Base-by-base conservation (phyloP, 2,888 invertebrate species). In the Drosophila pegasa region DNA sequence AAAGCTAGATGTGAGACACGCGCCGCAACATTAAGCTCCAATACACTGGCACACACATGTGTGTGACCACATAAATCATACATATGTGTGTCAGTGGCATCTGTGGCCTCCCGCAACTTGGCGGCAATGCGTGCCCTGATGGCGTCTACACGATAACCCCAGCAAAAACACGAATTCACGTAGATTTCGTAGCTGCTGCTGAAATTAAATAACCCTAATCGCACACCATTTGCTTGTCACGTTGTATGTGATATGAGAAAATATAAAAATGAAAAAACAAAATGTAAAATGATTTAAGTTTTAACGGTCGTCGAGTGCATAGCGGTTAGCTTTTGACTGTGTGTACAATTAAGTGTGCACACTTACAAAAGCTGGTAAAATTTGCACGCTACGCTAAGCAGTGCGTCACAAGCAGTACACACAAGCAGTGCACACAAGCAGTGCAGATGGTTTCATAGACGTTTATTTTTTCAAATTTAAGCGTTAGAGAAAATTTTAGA, bases 381-480 rank as follows among this genome's bases (percentile, higher is more conserved):
- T 31, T 10, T 31, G 31, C 20, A 41, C 29, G 10, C 5, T 16
- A 10, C 22, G 2, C 10, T 3, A 45, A 45, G 45, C 45, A 27
- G 45, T 27, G 4, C 2, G 1, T 2, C 8, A 8, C 1, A 67
- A 62, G 68, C 69, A 70, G 68, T 61, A 1, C 0, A 0, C 0
- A 0, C 12, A 58, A 72, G 61, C 72, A 61, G 73, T 62, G 7
- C 1, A 1, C 8, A 16, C 16, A 58, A 67, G 61, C 73, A 58
- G 73, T 58, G 9, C 3, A 0, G 0, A n/a, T n/a, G n/a, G n/a
- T n/a, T n/a, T n/a, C n/a, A n/a, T n/a, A n/a, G n/a, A n/a, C 0
- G 2, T 0, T 2, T 1, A n/a, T 2, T 14, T 40, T 25, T 69
- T 63, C 1, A 70, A 58, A n/a, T 10, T 7, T n/a, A 6, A 27